Conservation (phyloP, 2,888 invertebrate species). For the Allophyes oxyacanthae region DNA sequence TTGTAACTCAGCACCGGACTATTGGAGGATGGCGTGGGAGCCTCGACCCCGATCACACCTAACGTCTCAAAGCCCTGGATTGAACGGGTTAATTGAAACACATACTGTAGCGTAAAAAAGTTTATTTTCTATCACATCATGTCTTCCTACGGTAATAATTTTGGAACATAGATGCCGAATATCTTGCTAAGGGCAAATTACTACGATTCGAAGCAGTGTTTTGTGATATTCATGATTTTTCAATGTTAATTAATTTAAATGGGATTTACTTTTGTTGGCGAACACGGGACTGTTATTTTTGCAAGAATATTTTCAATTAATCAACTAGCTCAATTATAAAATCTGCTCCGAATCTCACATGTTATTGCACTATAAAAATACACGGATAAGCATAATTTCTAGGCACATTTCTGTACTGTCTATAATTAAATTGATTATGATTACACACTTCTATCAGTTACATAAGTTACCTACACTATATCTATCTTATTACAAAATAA, state of each 20-base stretch:
- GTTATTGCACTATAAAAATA: constrained; percentile 87
- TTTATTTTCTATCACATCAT: constrained; percentile 88
- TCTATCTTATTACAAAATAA: constrained; percentile 55
- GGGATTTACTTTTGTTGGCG: constrained; percentile 42
- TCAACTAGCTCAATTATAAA: constrained; percentile 38
- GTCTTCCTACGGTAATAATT: constrained; percentile 84
- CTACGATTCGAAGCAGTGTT: constrained; percentile 80
- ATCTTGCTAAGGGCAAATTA: constrained; percentile 78
- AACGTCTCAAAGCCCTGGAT: constrained; percentile 47
- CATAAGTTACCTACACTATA: constrained; percentile 69
- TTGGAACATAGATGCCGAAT: constrained; percentile 86
- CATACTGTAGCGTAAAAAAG: constrained; percentile 84
- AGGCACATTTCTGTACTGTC: constrained; percentile 88
- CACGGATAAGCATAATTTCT: constrained; percentile 85
- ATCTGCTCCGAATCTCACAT: constrained; percentile 79
- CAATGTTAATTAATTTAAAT: constrained; percentile 4
- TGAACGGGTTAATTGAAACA: constrained; percentile 61
- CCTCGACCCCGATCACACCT: constrained; percentile 66
- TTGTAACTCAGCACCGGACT: constrained; percentile 56
- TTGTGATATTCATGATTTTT: constrained; percentile 11
- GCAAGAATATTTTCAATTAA: constrained; percentile 32
- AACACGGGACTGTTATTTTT: constrained; percentile 27
- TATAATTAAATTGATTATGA: constrained; percentile 77
- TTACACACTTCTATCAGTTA: constrained; percentile 80
- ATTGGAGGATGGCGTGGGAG: constrained; percentile 83